These are phyloP conservation scores for Gadopsis bispinosus DNA, from an alignment of 2,797 vertebrate species.

Conservation along the genomic window DNA sequence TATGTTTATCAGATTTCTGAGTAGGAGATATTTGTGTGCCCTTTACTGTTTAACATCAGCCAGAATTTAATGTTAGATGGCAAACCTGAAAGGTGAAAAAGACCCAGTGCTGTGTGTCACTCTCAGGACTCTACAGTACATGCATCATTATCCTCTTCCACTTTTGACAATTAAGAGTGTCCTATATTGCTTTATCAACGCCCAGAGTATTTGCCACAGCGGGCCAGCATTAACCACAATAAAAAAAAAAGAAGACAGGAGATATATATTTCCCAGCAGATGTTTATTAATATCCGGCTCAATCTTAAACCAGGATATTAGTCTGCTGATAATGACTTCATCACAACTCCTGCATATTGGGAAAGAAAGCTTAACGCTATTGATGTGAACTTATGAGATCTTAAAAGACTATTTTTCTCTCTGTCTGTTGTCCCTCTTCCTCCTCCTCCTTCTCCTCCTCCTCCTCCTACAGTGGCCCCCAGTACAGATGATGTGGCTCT, in stretches of 20 bases:
- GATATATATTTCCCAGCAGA: constrained; percentile 62
- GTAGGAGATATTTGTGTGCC: neutral
- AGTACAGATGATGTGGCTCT: constrained; percentile 93
- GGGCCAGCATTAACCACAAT: constrained; percentile 25
- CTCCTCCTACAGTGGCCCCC: constrained; percentile 88
- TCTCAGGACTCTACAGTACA: neutral
- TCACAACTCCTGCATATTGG: constrained; percentile 58
- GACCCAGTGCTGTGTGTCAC: constrained; percentile 1
- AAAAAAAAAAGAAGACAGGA: constrained; percentile 41
- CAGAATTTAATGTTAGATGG: neutral
- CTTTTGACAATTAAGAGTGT: constrained; percentile 27
- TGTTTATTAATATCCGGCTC: constrained; percentile 78
- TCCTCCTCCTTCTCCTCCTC: neutral
- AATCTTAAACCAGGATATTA: constrained; percentile 80
- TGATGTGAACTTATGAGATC: constrained; percentile 51
- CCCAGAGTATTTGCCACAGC: constrained; percentile 2
- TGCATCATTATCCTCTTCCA: constrained; percentile 39
- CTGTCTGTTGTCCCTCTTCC: constrained; percentile 37
- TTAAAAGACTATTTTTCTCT: constrained; percentile 47
- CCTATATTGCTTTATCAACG: constrained; percentile 27
- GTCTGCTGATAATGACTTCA: constrained; percentile 72
- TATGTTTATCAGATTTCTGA: neutral
- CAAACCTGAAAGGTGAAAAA: constrained; percentile 23
- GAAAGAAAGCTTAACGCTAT: constrained; percentile 40
- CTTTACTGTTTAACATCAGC: neutral